Conservation (phyloP, 2,888 invertebrate species). For the Drosophila atripex region DNA sequence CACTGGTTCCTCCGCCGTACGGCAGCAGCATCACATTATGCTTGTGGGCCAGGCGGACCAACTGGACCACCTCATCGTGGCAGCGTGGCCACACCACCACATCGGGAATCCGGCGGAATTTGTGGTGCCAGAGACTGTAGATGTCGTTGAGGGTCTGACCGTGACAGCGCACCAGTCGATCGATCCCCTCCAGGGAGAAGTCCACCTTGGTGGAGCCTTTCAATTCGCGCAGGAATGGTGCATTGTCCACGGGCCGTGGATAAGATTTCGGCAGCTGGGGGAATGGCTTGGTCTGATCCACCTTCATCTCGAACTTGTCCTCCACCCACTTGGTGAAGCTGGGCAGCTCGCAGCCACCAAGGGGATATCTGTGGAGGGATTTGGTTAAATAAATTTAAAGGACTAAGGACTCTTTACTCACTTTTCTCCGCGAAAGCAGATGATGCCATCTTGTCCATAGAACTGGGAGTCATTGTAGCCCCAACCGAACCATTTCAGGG, state of each 20-base stretch:
- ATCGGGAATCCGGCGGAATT: slow-evolving; percentile 94
- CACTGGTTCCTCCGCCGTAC: slow-evolving; percentile 97
- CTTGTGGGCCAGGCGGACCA: slow-evolving; percentile 90
- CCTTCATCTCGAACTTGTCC: slow-evolving; percentile 88
- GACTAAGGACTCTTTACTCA: slow-evolving; percentile 83
- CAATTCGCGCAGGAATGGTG: slow-evolving; percentile 86
- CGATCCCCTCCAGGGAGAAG: slow-evolving; percentile 90
- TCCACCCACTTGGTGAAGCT: slow-evolving; percentile 92
- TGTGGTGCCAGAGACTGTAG: slow-evolving; percentile 89
- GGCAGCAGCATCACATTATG: slow-evolving; percentile 94
- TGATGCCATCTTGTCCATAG: slow-evolving; percentile 86
- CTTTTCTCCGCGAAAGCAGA: slow-evolving; percentile 94
- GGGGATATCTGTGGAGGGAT: slow-evolving; percentile 87
- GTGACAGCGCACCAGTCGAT: slow-evolving; percentile 94
- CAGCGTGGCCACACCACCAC: slow-evolving; percentile 95
- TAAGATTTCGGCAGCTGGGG: slow-evolving; percentile 87
- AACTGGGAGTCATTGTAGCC: slow-evolving; percentile 99
- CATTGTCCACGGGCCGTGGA: slow-evolving; percentile 88
- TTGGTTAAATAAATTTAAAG: neutral
- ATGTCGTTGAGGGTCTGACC: slow-evolving; percentile 97
- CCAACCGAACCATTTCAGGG: slow-evolving; percentile 99
- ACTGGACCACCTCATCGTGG: slow-evolving; percentile 92
- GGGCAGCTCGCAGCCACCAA: slow-evolving; percentile 89
- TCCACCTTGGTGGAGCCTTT: slow-evolving; percentile 85
- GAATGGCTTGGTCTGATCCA: slow-evolving; percentile 82